phyloP scores from a whole-genome alignment of 2,797 vertebrate genomes.

The Falco berigora region DNA sequence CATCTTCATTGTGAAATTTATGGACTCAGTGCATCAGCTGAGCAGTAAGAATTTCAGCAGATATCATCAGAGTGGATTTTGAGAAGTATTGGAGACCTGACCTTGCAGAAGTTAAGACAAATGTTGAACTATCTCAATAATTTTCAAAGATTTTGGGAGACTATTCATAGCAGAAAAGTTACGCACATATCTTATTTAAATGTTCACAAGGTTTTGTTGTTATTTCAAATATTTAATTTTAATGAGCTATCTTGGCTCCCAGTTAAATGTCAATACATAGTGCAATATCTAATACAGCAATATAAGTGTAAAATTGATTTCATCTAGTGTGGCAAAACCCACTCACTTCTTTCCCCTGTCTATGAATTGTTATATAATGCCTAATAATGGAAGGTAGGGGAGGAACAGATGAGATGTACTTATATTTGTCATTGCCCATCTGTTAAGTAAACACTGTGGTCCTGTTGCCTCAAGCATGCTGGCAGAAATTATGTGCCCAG shows the following conservation, averaged over 20 bases:
- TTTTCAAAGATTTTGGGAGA: not conserved
- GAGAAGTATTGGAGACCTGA: not conserved
- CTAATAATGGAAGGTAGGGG: too few species aligned
- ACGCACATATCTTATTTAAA: not conserved
- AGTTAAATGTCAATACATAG: not conserved
- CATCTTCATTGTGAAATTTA: not conserved
- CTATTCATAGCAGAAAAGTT: not conserved
- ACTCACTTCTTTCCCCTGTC: not conserved
- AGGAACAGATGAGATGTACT: not conserved
- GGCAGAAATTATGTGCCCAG: not conserved
- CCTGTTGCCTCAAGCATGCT: not conserved
- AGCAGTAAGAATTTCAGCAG: not conserved
- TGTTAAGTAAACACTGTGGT: not conserved
- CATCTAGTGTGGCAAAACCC: not conserved
- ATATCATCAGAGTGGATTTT: not conserved
- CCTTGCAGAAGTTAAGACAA: not conserved
- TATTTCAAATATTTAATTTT: not conserved
- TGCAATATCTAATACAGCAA: not conserved
- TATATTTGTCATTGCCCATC: not conserved
- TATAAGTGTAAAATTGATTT: not conserved
- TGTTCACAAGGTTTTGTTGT: not conserved
- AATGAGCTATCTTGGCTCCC: not conserved
- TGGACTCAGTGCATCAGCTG: not conserved
- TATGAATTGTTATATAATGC: not conserved
- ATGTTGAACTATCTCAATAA: not conserved